Evolutionary conservation across 1,140 invertebrate genomes (phyloP).

Genomic region (Drosophila novamexicana): DNA sequence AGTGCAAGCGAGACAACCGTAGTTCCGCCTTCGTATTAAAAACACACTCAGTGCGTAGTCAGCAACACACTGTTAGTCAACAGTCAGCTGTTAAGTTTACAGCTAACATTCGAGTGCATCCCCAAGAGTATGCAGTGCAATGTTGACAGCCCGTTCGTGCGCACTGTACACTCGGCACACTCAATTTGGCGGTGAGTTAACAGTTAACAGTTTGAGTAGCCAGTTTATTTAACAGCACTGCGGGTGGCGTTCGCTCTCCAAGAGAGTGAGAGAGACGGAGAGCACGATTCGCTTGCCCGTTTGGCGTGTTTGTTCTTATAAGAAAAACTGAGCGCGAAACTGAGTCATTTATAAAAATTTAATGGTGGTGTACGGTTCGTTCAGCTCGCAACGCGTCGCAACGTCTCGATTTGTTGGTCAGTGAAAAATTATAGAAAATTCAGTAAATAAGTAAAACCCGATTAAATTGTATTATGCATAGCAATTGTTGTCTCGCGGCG

Average conservation of each 20-base stretch:
- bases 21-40: neutral
- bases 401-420: slow-evolving; percentile 57
- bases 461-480: slow-evolving; percentile 33
- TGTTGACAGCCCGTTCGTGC: slow-evolving; percentile 1
- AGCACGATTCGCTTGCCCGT: slow-evolving; percentile 1
- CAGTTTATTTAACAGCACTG: slow-evolving; percentile 30
- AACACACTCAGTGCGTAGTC: slow-evolving; percentile 1
- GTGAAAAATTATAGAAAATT: slow-evolving; percentile 62
- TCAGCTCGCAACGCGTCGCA: slow-evolving; percentile 62
- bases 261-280: slow-evolving; percentile 9
- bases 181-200: slow-evolving; percentile 23
- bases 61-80: slow-evolving; percentile 4
- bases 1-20: slow-evolving; percentile 41
- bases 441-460: slow-evolving; percentile 43
- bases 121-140: slow-evolving; percentile 34
- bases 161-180: slow-evolving; percentile 23
- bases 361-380: slow-evolving; percentile 75
- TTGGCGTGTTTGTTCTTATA: slow-evolving; percentile 47
- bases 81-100: slow-evolving; percentile 21
- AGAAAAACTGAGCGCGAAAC: slow-evolving; percentile 51
- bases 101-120: slow-evolving; percentile 25
- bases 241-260: slow-evolving; percentile 23
- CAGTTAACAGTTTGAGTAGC: slow-evolving; percentile 18
- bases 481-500: slow-evolving; percentile 46
- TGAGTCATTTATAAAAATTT: slow-evolving; percentile 69